phyloP scores from a whole-genome alignment of 1,140 invertebrate species.

The Pentalonia nigronervosa region DNA sequence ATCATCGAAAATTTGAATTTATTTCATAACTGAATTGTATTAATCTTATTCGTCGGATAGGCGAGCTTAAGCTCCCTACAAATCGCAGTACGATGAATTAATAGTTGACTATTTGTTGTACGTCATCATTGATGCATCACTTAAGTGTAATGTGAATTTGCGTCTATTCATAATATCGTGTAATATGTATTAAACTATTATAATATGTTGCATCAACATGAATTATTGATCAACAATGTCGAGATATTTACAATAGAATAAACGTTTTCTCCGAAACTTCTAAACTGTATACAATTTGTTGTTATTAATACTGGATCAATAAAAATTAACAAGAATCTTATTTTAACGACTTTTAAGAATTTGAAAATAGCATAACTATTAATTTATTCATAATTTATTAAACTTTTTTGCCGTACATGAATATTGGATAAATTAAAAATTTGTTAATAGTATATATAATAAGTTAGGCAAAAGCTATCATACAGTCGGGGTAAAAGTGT shows the following conservation, averaged over 20 bases:
- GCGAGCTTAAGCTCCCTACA: neutral
- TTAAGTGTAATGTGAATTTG: neutral
- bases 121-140: neutral
- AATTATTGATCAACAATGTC: neutral
- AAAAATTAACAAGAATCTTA: neutral
- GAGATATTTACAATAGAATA: neutral
- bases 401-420: neutral
- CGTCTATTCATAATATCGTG: neutral
- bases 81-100: neutral
- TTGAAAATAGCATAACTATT: neutral
- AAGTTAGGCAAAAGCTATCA: neutral
- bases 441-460: neutral
- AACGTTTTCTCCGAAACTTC: neutral
- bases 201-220: neutral
- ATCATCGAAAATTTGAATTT: neutral
- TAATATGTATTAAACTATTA: neutral
- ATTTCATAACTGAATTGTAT: neutral
- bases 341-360: neutral
- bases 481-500: neutral
- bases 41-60: neutral
- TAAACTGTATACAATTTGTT: neutral
- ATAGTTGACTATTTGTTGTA: neutral
- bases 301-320: neutral
- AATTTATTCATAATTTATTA: neutral
- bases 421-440: neutral